Conservation (phyloP, 2,113 vertebrate genomes). For the Ginglymostoma cirratum region DNA sequence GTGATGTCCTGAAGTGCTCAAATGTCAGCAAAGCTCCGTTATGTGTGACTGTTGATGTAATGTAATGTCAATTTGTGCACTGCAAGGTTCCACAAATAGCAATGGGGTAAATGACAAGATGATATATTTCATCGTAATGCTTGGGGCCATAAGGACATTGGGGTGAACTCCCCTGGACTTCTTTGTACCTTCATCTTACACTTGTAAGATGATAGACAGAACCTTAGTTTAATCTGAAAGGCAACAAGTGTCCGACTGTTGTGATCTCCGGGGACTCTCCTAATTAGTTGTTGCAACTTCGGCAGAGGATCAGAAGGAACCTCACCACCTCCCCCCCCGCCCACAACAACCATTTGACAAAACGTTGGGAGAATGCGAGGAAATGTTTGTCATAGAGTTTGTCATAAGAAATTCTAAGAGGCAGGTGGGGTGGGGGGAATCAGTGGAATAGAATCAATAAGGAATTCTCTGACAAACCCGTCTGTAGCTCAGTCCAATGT, state of each 20-base stretch:
- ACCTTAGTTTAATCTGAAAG: not conserved
- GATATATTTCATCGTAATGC: not conserved
- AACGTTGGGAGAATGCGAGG: not conserved
- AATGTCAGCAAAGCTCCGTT: not conserved
- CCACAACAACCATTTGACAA: too few species aligned
- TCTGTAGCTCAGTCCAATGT: not conserved
- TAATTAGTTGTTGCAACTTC: not conserved
- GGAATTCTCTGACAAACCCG: not conserved
- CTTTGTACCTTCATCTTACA: not conserved
- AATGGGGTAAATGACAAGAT: not conserved
- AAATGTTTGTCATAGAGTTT: not conserved
- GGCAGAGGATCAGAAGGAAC: not conserved
- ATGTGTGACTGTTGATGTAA: not conserved
- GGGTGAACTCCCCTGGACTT: not conserved
- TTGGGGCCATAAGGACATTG: not conserved
- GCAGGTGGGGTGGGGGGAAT: not conserved
- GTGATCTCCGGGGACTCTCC: not conserved
- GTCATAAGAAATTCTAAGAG: not conserved
- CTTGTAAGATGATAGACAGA: not conserved
- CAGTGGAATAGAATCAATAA: not conserved
- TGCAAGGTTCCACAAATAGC: not conserved
- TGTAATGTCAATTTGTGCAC: not conserved
- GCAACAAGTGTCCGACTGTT: not conserved
- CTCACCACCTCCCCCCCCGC: too few species aligned
- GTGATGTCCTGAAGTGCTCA: not conserved